Evolutionary conservation across 1,140 invertebrate genomes (phyloP), one percentile per base, ranked within the genome.

Genomic region (Drosophila bifasciata): DNA sequence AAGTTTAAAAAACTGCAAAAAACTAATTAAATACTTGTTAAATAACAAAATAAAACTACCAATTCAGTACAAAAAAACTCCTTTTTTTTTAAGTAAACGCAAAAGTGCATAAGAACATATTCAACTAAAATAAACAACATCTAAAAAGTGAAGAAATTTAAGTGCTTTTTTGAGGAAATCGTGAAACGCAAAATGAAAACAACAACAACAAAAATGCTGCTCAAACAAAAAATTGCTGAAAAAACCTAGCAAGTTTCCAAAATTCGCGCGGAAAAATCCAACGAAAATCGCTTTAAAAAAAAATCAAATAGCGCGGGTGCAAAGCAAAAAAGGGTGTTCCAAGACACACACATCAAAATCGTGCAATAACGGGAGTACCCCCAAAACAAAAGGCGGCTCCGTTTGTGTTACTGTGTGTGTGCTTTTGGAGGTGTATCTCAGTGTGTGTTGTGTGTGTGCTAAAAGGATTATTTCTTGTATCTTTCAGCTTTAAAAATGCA

Each of bases 391-490:
- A 6, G 23, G 23, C 6, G 23, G 23, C 23, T 25, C 23, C 48
- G 48, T 16, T 0, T 16, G 3, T 36, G 28, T 17, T 3, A 7
- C 9, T 4, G 19, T 6, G 44, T 15, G 55, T 45, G 15, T 48
- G 43, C n/a, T n/a, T n/a, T n/a, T 5, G 4, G 17, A 19, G 1
- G 15, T 28, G n/a, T 21, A 7, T 44, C 11, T 17, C n/a, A n/a
- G n/a, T n/a, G n/a, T n/a, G n/a, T n/a, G n/a, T n/a, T 41, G n/a
- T 21, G 8, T 48, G 55, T 58, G 16, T 45, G 16, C 23, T 15
- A n/a, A 51, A 51, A 21, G 21, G 28, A n/a, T 16, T 61, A n/a
- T 16, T 61, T 56, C 5, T 28, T 43, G 40, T 56, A 16, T 57
- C 11, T 61, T 56, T 0, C 59, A 61, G 59, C 23, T 5, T 13